Evolutionary conservation across 2,797 vertebrate genomes (phyloP), one percentile per base, ranked within the genome.

Genomic region (Coranthus polyacanthus): DNA sequence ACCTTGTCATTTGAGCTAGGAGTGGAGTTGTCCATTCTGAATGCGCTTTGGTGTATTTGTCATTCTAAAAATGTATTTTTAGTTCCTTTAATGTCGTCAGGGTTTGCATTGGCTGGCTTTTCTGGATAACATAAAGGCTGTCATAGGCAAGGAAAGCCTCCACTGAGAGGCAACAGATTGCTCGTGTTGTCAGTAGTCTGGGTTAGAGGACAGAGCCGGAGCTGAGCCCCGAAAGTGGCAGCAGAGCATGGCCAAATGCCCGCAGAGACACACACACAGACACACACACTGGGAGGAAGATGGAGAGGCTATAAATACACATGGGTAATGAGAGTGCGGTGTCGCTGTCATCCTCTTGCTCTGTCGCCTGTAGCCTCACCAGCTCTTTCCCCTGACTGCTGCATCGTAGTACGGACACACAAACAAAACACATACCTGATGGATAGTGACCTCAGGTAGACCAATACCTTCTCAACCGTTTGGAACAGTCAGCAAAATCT

Each of bases 241-340:
- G 78, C 78, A 43, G 69, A 81, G 78, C 72, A 22, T 86, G 82
- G 86, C 84, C 78, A 75, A 88, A 72, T 78, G 72, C 82, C 70
- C 63, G 46, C 74, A 75, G 16, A 18, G 6, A 32, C 29, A 32
- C 26, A 12, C 65, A 56, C 71, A 76, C 58, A 63, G 37, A 63
- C 68, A 39, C 62, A 41, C 42, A 81, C 75, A 82, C 74, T 54
- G 69, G 57, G 85, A 79, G 82, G 68, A 80, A 81, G 80, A 88
- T 85, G 71, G 89, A 82, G 75, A 73, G 51, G 72, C 90, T 93
- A 92, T 85, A 92, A 91, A 93, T 92, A 93, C 72, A 78, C 75
- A 51, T 6, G 72, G 61, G 68, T 89, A 90, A 90, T 89, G 73
- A 85, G 83, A 87, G 87, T 81, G 78, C 69, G 72, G 84, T 84